Evolutionary conservation across 1,140 invertebrate genomes (phyloP).

Genomic region (Ips nitidus): DNA sequence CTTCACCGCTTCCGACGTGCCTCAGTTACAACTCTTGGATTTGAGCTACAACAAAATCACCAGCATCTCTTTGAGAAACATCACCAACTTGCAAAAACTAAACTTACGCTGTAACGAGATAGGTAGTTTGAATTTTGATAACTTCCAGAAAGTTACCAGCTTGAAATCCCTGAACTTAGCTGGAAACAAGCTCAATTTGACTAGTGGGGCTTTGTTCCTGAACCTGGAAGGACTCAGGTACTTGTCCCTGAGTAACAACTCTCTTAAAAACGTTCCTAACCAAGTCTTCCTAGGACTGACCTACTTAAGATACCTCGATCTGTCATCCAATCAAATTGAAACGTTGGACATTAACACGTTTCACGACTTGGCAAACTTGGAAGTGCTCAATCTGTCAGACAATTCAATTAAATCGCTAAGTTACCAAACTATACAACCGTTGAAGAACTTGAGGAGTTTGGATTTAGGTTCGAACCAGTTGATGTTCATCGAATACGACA

Average conservation of each 20-base stretch:
- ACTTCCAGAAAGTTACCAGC: conserved; percentile 29
- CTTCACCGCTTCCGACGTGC: conserved; percentile 22
- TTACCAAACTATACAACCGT: conserved; percentile 39
- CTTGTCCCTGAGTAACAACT: conserved; percentile 37
- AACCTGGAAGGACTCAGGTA: conserved; percentile 33
- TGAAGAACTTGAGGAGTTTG: conserved; percentile 41
- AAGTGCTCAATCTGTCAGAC: conserved; percentile 45
- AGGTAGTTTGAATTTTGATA: conserved; percentile 12
- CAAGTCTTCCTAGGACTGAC: conserved; percentile 31
- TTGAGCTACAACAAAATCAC: conserved; percentile 39
- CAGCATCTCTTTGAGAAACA: conserved; percentile 20
- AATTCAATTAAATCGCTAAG: conserved; percentile 42
- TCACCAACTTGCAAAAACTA: conserved; percentile 28
- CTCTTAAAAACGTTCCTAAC: conserved; percentile 34
- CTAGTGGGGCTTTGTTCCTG: conserved; percentile 24
- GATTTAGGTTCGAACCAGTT: conserved; percentile 46
- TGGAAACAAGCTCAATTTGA: conserved; percentile 37
- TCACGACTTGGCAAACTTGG: conserved; percentile 40
- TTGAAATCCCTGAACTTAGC: conserved; percentile 38
- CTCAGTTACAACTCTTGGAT: conserved; percentile 37
- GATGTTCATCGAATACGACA: conserved; percentile 43
- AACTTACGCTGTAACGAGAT: conserved; percentile 36
- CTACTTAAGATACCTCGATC: conserved; percentile 39
- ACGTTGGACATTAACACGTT: conserved; percentile 29
- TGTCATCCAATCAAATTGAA: conserved; percentile 39